phyloP scores from a whole-genome alignment of 2,113 vertebrate species.

The Toxostoma redivivum region DNA sequence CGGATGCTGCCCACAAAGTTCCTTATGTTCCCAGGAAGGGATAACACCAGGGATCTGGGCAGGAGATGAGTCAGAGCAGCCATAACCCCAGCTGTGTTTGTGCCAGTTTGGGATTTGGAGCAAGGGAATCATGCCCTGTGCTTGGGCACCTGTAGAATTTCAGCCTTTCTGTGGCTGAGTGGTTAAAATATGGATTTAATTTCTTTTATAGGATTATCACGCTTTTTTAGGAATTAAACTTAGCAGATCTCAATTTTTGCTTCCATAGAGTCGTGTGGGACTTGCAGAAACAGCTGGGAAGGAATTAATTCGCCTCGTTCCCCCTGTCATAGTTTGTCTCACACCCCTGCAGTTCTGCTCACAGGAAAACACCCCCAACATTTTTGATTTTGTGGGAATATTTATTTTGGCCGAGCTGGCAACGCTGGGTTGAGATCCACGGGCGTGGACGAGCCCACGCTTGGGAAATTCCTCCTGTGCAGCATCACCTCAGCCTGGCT shows the following conservation, averaged over 20 bases:
- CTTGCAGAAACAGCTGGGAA: background rate
- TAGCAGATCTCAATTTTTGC: accelerated
- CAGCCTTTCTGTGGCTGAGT: background rate
- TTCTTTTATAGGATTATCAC: accelerated
- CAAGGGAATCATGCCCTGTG: accelerated
- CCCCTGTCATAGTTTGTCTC: accelerated
- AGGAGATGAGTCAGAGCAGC: background rate
- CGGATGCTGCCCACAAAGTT: background rate
- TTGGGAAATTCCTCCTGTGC: background rate
- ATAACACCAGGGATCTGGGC: accelerated
- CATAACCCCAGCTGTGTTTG: accelerated
- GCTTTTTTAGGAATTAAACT: background rate
- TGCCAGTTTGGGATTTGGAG: background rate
- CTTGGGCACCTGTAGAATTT: background rate
- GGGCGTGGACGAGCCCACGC: background rate
- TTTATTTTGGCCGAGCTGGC: background rate
- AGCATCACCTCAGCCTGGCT: background rate
- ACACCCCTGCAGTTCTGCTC: background rate
- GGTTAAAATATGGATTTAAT: accelerated
- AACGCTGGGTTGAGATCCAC: background rate
- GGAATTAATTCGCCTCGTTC: accelerated
- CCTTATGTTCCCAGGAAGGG: background rate
- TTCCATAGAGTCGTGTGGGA: background rate
- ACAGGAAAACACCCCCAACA: accelerated
- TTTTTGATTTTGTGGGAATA: background rate